A percentile compares a stretch with the other conserved stretches of the same genome.
These are phyloP conservation scores for Sericinus montela DNA, from an alignment of 2,888 invertebrate genomes.

Conservation along the genomic window DNA sequence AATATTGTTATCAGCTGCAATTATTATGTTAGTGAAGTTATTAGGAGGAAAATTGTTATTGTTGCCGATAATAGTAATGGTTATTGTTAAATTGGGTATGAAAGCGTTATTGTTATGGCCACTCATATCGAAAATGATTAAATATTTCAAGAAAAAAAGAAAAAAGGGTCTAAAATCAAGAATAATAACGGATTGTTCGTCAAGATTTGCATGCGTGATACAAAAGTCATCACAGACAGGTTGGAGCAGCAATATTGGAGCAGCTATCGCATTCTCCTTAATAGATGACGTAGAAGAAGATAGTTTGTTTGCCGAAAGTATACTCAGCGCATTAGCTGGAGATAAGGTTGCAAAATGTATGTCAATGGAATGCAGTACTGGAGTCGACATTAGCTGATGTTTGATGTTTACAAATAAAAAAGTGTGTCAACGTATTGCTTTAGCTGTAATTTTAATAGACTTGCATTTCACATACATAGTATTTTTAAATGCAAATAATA, in stretches of 20 bases:
- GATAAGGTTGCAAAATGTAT: slow-evolving; percentile 70
- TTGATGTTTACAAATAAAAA: slow-evolving; percentile 43
- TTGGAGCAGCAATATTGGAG: slow-evolving; percentile 60
- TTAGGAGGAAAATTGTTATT: slow-evolving; percentile 62
- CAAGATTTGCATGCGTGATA: slow-evolving; percentile 63
- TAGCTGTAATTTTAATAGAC: slow-evolving; percentile 26
- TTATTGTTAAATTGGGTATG: slow-evolving; percentile 61
- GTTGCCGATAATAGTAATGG: slow-evolving; percentile 54
- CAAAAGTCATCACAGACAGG: slow-evolving; percentile 47
- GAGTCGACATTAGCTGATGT: slow-evolving; percentile 69
- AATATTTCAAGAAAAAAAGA: slow-evolving; percentile 67
- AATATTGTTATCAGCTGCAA: slow-evolving; percentile 65
- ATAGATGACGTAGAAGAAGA: slow-evolving; percentile 65
- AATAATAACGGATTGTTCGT: slow-evolving; percentile 60
- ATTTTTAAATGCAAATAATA: background rate
- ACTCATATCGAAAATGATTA: slow-evolving; percentile 64
- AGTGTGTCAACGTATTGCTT: slow-evolving; percentile 37
- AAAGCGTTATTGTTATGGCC: slow-evolving; percentile 69
- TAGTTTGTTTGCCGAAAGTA: slow-evolving; percentile 54
- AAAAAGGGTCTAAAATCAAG: slow-evolving; percentile 56
- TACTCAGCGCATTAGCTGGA: slow-evolving; percentile 62
- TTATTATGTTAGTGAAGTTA: slow-evolving; percentile 61
- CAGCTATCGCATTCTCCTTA: slow-evolving; percentile 60
- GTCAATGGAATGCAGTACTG: slow-evolving; percentile 68
- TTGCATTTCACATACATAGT: slow-evolving; percentile 33